Percentiles rank a stretch among this genome's conserved stretches.
These are phyloP conservation scores for Psylliodes chrysocephalus DNA, from an alignment of 2,888 invertebrate genomes.

Conservation along the genomic window DNA sequence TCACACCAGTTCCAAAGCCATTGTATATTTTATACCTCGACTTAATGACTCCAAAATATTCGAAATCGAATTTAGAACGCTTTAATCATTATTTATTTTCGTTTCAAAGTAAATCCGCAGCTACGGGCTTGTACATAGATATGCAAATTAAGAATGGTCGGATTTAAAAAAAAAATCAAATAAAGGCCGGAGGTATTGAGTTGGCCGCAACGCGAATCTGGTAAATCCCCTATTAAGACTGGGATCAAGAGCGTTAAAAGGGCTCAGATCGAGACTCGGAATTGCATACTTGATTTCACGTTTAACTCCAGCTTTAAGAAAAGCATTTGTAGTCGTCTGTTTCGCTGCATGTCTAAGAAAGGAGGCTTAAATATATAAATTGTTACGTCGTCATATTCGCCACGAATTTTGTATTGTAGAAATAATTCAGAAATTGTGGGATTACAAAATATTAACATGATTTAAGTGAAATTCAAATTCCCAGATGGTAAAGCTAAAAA, in stretches of 20 bases:
- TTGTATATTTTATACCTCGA: neutral
- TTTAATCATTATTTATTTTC: conserved; percentile 22
- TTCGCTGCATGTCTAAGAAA: neutral
- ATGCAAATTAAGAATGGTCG: conserved; percentile 21
- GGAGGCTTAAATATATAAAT: neutral
- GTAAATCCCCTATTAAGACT: conserved; percentile 50
- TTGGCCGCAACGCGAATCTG: conserved; percentile 25
- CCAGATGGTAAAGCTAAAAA: no score
- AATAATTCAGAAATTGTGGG: no score
- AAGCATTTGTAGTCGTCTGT: conserved; percentile 17
- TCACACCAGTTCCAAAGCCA: neutral
- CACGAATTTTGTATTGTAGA: no score
- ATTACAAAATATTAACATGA: no score
- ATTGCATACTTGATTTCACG: conserved; percentile 58
- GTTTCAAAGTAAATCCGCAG: neutral
- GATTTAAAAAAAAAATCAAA: conserved; percentile 8
- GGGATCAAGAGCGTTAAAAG: conserved; percentile 52
- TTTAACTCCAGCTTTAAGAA: conserved; percentile 39
- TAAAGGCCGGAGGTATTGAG: conserved; percentile 11
- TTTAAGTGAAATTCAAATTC: no score
- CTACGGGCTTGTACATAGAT: conserved; percentile 19
- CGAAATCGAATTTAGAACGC: conserved; percentile 2
- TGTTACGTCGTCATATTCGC: neutral
- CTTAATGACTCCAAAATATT: conserved; percentile 13
- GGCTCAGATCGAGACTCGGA: conserved; percentile 49